Conservation (phyloP, 1,140 invertebrate genomes). For the Macrobrachium rosenbergii region DNA sequence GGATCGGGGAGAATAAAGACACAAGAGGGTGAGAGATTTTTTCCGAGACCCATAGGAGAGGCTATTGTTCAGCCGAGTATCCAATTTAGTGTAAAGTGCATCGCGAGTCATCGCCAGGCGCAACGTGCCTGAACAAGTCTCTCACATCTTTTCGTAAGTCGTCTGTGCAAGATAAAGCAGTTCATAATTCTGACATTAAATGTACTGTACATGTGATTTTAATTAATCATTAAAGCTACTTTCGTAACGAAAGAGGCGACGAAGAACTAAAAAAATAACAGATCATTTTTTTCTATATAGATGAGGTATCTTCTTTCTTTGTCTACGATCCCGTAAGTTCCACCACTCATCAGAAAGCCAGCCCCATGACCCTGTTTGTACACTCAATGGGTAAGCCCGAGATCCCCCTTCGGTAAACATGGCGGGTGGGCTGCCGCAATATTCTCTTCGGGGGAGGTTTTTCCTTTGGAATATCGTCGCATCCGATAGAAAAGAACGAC, state of each 20-base stretch:
- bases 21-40: too few species aligned
- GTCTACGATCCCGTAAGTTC: background rate
- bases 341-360: conserved; percentile 37
- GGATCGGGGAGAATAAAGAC: too few species aligned
- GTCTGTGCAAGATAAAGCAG: too few species aligned
- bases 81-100: too few species aligned
- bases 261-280: background rate
- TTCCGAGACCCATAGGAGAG: too few species aligned
- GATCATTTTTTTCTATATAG: background rate
- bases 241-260: too few species aligned
- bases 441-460: conserved; percentile 46
- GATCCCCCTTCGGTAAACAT: conserved; percentile 43
- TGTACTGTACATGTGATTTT: too few species aligned
- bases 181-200: too few species aligned
- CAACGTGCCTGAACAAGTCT: too few species aligned
- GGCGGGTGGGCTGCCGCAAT: conserved; percentile 48
- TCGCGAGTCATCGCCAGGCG: too few species aligned
- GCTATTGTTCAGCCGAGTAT: too few species aligned
- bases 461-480: conserved; percentile 35
- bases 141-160: too few species aligned
- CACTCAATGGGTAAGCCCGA: conserved; percentile 52
- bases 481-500: conserved; percentile 46
- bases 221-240: background rate
- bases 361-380: conserved; percentile 34
- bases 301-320: background rate